These are phyloP conservation scores for Phyllotis vaccarum DNA, from an alignment of 2,797 vertebrate species.

Conservation along the genomic window DNA sequence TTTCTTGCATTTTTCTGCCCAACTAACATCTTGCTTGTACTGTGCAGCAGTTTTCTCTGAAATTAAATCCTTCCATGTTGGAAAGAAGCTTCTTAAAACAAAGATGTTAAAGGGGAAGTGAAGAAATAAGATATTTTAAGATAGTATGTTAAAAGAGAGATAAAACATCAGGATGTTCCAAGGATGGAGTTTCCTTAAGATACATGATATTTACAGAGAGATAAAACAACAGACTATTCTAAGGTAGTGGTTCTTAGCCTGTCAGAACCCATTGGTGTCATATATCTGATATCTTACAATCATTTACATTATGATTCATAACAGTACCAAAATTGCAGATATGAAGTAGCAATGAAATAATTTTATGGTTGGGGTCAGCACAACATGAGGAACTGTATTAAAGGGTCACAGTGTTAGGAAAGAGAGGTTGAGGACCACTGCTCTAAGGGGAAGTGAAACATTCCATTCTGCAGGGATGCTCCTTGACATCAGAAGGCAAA, in stretches of 20 bases:
- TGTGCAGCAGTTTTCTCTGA: neutral
- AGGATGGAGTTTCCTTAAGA: neutral
- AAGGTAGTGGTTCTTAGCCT: neutral
- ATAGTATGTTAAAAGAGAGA: neutral
- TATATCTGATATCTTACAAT: neutral
- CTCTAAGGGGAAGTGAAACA: neutral
- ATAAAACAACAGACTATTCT: neutral
- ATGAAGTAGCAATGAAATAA: neutral
- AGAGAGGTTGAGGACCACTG: too few species aligned
- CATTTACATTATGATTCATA: neutral
- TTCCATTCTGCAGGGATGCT: neutral
- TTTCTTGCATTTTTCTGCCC: neutral
- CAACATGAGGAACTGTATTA: too few species aligned
- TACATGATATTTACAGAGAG: neutral
- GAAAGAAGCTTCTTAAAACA: neutral
- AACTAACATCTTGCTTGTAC: neutral
- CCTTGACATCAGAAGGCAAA: neutral
- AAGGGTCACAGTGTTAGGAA: neutral
- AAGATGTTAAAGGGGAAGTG: neutral
- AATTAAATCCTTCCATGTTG: neutral
- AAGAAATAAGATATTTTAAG: neutral
- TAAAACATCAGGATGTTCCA: neutral
- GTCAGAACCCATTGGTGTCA: neutral
- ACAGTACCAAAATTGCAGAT: too few species aligned
- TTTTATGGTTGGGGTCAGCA: neutral